These are phyloP conservation scores for Acanthurus tractus DNA, from an alignment of 2,797 vertebrate species.

Conservation along the genomic window DNA sequence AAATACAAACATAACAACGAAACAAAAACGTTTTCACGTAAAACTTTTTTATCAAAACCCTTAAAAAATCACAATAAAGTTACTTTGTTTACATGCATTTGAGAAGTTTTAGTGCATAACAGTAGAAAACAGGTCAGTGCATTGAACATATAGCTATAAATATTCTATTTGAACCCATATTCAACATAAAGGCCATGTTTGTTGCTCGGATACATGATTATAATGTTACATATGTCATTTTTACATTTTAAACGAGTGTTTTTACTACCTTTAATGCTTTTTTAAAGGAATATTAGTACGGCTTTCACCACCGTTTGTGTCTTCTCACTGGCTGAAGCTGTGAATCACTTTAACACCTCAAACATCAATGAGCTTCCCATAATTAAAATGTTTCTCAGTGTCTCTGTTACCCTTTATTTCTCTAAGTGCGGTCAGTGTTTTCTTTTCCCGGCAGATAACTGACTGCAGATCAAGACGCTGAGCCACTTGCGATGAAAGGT, in stretches of 20 bases:
- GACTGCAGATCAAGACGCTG: constrained; percentile 76
- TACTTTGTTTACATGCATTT: too few species aligned
- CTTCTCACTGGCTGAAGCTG: constrained; percentile 7
- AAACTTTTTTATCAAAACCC: too few species aligned
- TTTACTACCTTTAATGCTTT: too few species aligned
- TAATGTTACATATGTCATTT: too few species aligned
- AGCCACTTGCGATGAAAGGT: constrained; percentile 83
- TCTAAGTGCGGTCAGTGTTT: constrained; percentile 66
- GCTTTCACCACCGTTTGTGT: neutral
- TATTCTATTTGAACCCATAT: neutral
- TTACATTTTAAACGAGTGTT: too few species aligned
- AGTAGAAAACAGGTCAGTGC: neutral
- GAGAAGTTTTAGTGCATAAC: too few species aligned
- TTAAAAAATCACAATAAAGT: too few species aligned
- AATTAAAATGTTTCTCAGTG: constrained; percentile 71
- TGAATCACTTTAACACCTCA: constrained; percentile 45
- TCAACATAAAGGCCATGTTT: neutral
- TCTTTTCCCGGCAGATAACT: constrained; percentile 74
- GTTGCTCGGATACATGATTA: too few species aligned
- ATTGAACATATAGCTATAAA: neutral
- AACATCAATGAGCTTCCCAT: constrained; percentile 42
- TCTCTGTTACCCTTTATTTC: constrained; percentile 60
- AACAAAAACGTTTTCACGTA: neutral
- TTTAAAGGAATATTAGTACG: neutral
- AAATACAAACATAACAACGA: neutral